phyloP scores from a whole-genome alignment of 1,140 invertebrate species.

The Ooceraea biroi region DNA sequence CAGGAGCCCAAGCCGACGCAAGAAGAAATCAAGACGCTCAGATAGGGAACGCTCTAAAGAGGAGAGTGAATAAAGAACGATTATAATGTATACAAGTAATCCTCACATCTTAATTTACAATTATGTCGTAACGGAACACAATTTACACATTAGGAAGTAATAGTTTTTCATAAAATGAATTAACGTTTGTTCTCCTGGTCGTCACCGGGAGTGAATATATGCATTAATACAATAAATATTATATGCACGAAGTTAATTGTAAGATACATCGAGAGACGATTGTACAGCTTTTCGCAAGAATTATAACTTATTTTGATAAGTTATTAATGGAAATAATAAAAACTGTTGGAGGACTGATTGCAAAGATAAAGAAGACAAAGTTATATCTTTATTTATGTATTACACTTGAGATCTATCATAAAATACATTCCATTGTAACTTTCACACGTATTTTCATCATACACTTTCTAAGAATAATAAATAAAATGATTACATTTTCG shows the following conservation, averaged over 20 bases:
- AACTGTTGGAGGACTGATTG: neutral
- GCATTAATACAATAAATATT: constrained; percentile 11
- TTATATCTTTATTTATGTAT: neutral
- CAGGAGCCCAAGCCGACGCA: constrained; percentile 88
- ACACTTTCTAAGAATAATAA: neutral
- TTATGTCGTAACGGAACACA: neutral
- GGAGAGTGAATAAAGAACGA: constrained; percentile 86
- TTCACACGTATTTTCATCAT: neutral
- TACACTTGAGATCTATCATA: neutral
- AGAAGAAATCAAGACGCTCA: constrained; percentile 89
- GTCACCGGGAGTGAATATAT: neutral
- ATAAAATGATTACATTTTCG: neutral
- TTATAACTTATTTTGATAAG: constrained; percentile 31
- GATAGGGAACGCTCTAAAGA: constrained; percentile 87
- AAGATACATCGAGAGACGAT: constrained; percentile 26
- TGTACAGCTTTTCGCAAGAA: neutral
- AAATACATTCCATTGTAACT: constrained; percentile 1
- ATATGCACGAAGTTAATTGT: constrained; percentile 6
- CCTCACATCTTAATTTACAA: constrained; percentile 10
- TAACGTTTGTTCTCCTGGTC: neutral
- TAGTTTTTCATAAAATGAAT: neutral
- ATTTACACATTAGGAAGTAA: neutral
- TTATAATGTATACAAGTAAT: neutral
- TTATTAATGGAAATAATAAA: constrained; percentile 38
- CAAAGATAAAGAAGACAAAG: neutral